Evolutionary conservation across 2,797 vertebrate genomes (phyloP).

Genomic region (Loriculus beryllinus): DNA sequence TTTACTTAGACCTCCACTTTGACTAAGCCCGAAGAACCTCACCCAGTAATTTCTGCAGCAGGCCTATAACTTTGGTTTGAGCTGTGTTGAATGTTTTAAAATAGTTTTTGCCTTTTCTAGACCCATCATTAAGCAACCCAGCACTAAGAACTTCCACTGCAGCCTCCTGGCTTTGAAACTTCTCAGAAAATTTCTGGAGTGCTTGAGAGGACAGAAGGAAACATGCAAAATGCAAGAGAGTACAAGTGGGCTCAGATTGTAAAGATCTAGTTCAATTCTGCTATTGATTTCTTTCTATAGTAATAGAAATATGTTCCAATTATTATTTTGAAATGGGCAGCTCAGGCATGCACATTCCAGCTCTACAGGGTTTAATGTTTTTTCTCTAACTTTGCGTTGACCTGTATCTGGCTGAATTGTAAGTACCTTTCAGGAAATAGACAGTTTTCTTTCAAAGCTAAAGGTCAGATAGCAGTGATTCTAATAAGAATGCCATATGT

Average conservation of each 20-base stretch:
- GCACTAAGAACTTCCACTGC: background rate
- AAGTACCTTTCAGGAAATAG: background rate
- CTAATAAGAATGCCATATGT: background rate
- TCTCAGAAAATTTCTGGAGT: background rate
- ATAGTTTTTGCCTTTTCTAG: constrained; percentile 23
- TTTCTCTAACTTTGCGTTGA: background rate
- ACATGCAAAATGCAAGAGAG: background rate
- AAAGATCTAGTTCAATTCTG: background rate
- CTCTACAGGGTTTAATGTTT: background rate
- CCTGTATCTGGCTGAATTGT: background rate
- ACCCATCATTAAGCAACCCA: constrained; percentile 24
- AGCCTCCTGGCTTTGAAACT: background rate
- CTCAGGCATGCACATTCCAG: background rate
- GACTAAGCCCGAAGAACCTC: constrained; percentile 36
- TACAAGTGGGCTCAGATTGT: background rate
- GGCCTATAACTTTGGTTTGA: constrained; percentile 58
- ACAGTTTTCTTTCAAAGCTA: background rate
- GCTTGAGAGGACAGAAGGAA: background rate
- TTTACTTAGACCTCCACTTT: constrained; percentile 17
- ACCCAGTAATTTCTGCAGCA: constrained; percentile 59
- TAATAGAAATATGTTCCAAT: background rate
- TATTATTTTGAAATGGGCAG: background rate
- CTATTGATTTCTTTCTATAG: background rate
- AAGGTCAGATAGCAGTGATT: background rate
- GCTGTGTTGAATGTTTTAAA: constrained; percentile 2